A percentile compares a stretch with the other conserved stretches of the same genome.
Evolutionary conservation across 1,140 invertebrate genomes (phyloP).

Genomic region (Adelges cooleyi): DNA sequence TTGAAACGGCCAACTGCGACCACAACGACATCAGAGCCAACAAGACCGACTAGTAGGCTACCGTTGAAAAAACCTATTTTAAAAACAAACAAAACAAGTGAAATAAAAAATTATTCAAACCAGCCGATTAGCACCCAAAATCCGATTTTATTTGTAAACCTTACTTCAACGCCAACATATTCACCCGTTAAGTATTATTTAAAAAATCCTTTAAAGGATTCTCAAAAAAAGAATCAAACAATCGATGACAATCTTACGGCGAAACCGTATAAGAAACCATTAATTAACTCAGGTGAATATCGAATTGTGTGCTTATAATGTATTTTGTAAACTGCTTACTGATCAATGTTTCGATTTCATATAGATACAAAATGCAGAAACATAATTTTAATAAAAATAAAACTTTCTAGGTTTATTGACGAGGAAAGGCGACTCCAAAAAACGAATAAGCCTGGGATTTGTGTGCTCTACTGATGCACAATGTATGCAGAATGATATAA

Average conservation of each 20-base stretch:
- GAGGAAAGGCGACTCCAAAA: conserved; percentile 42
- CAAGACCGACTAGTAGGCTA: neutral
- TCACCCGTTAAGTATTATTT: neutral
- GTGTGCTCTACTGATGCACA: conserved; percentile 60
- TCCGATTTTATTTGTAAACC: neutral
- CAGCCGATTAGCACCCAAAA: neutral
- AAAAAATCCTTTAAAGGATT: neutral
- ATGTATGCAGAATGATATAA: conserved; percentile 63
- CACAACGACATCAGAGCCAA: neutral
- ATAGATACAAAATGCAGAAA: neutral
- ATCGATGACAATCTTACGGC: neutral
- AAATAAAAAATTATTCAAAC: neutral
- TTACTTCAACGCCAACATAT: neutral
- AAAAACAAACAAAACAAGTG: neutral
- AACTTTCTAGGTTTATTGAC: conserved; percentile 7
- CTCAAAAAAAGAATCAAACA: neutral
- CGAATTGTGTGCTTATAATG: neutral
- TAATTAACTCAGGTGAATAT: neutral
- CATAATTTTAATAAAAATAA: neutral
- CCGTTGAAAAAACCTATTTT: neutral
- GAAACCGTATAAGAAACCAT: neutral
- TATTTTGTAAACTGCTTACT: no score
- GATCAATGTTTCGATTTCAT: no score
- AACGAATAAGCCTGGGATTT: conserved; percentile 61
- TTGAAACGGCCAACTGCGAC: neutral